phyloP scores from a whole-genome alignment of 1,140 invertebrate genomes.

The Whitmania pigra region DNA sequence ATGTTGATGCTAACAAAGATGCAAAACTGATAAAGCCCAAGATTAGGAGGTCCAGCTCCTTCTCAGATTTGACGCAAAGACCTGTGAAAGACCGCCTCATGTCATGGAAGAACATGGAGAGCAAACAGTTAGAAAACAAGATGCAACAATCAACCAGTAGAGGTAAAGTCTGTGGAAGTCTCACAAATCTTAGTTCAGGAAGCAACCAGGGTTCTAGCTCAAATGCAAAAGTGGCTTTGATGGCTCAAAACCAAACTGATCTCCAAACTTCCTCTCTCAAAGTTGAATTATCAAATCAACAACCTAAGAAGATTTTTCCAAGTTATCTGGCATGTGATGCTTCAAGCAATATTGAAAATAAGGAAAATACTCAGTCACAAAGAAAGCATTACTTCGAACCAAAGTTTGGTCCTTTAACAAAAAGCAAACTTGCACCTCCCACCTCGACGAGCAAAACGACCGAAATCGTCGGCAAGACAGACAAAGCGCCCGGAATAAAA shows the following conservation, averaged over 20 bases:
- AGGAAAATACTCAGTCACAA: background rate
- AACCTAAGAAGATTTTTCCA: too few relatives aligned
- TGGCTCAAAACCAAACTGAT: background rate
- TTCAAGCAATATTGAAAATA: slow-evolving; percentile 9
- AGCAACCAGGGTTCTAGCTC: background rate
- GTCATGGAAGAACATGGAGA: background rate
- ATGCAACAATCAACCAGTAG: background rate
- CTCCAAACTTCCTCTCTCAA: background rate
- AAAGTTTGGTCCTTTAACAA: slow-evolving; percentile 2
- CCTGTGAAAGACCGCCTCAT: background rate
- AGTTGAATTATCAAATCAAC: too few relatives aligned
- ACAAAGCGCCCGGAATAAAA: background rate
- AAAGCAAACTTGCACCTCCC: background rate
- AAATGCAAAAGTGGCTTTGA: background rate
- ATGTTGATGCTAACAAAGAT: background rate
- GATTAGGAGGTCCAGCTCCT: background rate
- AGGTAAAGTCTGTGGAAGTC: too few relatives aligned
- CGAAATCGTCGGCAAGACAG: background rate
- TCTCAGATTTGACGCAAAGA: slow-evolving; percentile 4
- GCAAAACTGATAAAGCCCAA: background rate
- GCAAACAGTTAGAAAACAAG: background rate
- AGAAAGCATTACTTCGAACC: background rate
- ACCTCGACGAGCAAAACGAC: background rate
- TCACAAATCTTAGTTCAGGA: background rate
- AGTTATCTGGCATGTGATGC: background rate